These are phyloP conservation scores for Acronicta leporina DNA, from an alignment of 2,888 invertebrate genomes.

Conservation along the genomic window DNA sequence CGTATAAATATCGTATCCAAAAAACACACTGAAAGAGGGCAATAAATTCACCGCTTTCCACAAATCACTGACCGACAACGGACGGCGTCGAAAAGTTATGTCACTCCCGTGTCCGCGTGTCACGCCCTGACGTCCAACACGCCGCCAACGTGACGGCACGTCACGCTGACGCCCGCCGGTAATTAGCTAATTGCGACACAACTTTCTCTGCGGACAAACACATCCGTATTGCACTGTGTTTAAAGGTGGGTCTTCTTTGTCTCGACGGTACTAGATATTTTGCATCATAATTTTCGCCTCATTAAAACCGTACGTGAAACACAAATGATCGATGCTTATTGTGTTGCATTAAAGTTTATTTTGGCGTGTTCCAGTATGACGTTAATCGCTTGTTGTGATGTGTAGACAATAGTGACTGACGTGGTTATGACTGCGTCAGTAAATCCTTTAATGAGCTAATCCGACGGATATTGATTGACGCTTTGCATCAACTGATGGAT, in stretches of 20 bases:
- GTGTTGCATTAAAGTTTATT: conserved; percentile 60
- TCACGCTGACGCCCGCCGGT: conserved; percentile 62
- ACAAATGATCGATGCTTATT: conserved; percentile 60
- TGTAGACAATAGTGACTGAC: conserved; percentile 60
- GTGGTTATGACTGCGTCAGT: conserved; percentile 65
- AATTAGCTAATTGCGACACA: conserved; percentile 81
- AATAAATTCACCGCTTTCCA: conserved; percentile 56
- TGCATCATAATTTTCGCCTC: conserved; percentile 66
- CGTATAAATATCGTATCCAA: conserved; percentile 32
- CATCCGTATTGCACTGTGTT: conserved; percentile 7
- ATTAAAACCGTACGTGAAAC: conserved; percentile 64
- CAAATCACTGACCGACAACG: conserved; percentile 66
- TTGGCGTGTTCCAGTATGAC: conserved; percentile 48
- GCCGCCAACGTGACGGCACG: conserved; percentile 53
- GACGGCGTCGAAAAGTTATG: conserved; percentile 79
- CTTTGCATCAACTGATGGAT: conserved; percentile 46
- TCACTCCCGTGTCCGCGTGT: conserved; percentile 69
- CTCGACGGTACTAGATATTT: background rate
- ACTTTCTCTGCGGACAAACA: conserved; percentile 33
- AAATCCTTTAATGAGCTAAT: conserved; percentile 73
- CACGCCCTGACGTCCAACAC: conserved; percentile 55
- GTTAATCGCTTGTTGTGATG: conserved; percentile 61
- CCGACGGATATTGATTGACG: conserved; percentile 73
- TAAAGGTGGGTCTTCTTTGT: conserved; percentile 19
- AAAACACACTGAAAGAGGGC: conserved; percentile 27